Conservation (phyloP, 1,140 invertebrate genomes). For the Cydia pomonella region DNA sequence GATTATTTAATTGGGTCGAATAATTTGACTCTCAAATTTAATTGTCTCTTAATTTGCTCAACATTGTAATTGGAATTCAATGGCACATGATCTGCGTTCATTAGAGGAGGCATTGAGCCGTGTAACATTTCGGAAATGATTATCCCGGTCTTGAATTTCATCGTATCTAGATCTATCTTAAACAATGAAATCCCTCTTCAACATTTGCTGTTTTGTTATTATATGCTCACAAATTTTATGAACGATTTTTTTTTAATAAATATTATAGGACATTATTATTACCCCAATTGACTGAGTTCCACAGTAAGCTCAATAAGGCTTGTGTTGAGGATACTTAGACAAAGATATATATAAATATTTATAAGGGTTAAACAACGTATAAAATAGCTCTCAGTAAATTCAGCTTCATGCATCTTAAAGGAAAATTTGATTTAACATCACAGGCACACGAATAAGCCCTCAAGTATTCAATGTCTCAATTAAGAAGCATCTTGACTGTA, state of each 20-base stretch:
- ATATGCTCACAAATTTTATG: background rate
- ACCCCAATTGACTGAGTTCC: too few relatives aligned
- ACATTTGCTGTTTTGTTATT: background rate
- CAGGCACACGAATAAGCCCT: background rate
- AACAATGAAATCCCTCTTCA: background rate
- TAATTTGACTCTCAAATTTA: constrained; percentile 6
- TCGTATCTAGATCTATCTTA: background rate
- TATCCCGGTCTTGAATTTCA: background rate
- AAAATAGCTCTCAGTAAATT: background rate
- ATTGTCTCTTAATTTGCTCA: constrained; percentile 13
- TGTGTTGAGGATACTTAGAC: too few relatives aligned
- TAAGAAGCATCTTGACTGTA: background rate
- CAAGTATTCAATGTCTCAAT: constrained; percentile 20
- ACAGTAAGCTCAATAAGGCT: too few relatives aligned
- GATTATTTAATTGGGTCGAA: background rate
- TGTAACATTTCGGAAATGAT: background rate
- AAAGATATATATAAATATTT: too few relatives aligned
- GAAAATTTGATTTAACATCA: background rate
- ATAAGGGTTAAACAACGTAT: too few relatives aligned
- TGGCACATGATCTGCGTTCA: constrained; percentile 6
- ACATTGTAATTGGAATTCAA: constrained; percentile 14
- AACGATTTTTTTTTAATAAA: too few relatives aligned
- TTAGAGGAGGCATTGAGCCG: background rate
- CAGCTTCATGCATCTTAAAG: background rate
- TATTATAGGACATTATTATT: too few relatives aligned